Percentiles rank a stretch among this genome's conserved stretches.
These are phyloP conservation scores for Ericerus pela DNA, from an alignment of 1,140 invertebrate genomes.

Conservation along the genomic window DNA sequence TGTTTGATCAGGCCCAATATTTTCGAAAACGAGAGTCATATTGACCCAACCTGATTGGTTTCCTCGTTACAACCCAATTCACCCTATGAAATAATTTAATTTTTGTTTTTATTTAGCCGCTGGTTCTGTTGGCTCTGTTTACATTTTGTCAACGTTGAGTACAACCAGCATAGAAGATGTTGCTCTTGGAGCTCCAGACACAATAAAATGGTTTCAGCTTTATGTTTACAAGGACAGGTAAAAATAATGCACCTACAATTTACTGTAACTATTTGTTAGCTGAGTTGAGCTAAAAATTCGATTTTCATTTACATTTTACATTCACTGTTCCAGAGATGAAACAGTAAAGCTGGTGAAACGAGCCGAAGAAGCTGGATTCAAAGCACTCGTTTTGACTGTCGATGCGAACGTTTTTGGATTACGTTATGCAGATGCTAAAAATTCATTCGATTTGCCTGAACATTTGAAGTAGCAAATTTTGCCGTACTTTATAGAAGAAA, in stretches of 20 bases:
- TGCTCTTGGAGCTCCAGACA: slow-evolving; percentile 51
- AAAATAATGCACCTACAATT: background rate
- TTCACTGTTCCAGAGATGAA: slow-evolving; percentile 38
- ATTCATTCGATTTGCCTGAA: slow-evolving; percentile 65
- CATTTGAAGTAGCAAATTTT: slow-evolving; percentile 48
- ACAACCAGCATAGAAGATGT: slow-evolving; percentile 83
- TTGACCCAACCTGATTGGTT: background rate
- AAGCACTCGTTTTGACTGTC: slow-evolving; percentile 77
- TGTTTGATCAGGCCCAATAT: too few relatives aligned
- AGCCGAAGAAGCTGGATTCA: slow-evolving; percentile 71
- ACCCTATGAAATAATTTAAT: background rate
- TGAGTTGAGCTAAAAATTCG: background rate
- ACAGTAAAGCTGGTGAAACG: slow-evolving; percentile 56
- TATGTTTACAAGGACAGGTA: slow-evolving; percentile 73
- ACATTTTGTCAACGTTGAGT: slow-evolving; percentile 70
- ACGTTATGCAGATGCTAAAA: slow-evolving; percentile 59
- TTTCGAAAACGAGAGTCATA: background rate
- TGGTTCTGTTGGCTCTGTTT: slow-evolving; percentile 51
- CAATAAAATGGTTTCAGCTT: slow-evolving; percentile 76
- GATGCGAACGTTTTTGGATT: slow-evolving; percentile 77
- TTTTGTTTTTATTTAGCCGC: slow-evolving; percentile 42
- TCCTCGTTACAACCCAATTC: too few relatives aligned
- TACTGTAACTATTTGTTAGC: background rate
- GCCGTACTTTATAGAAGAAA: too few relatives aligned
- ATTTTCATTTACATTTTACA: background rate